Conservation (phyloP, 2,888 invertebrate genomes). For the Pterostichus niger region DNA sequence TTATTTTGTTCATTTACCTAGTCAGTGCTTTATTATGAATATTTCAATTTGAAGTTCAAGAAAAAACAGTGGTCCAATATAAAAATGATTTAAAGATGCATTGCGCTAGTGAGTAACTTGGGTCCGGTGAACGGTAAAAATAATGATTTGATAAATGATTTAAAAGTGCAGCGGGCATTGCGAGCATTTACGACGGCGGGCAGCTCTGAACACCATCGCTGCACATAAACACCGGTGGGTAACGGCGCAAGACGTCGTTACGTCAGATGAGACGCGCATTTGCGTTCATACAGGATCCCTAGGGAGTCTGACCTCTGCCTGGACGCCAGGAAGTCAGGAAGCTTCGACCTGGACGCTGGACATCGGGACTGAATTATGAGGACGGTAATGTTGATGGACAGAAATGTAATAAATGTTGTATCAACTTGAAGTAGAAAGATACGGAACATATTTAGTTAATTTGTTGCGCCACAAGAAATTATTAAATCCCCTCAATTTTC, state of each 20-base stretch:
- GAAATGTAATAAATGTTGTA: too few species aligned
- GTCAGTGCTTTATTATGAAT: too few species aligned
- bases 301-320: constrained; percentile 3
- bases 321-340: background rate
- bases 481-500: too few species aligned
- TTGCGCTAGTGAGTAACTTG: background rate
- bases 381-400: background rate
- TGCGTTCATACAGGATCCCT: constrained; percentile 42
- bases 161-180: constrained; percentile 33
- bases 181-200: constrained; percentile 31
- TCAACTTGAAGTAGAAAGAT: too few species aligned
- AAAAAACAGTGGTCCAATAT: too few species aligned
- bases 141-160: constrained; percentile 61
- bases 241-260: constrained; percentile 58
- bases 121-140: constrained; percentile 9
- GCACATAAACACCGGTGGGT: constrained; percentile 37
- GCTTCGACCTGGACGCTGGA: background rate
- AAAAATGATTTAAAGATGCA: constrained; percentile 2
- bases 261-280: constrained; percentile 37
- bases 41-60: too few species aligned
- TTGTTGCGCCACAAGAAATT: too few species aligned
- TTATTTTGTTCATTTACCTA: too few species aligned
- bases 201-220: constrained; percentile 12
- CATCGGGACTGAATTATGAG: background rate
- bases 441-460: too few species aligned